Base-by-base conservation (phyloP, 1,140 invertebrate genomes). In the Saccostrea echinata region DNA sequence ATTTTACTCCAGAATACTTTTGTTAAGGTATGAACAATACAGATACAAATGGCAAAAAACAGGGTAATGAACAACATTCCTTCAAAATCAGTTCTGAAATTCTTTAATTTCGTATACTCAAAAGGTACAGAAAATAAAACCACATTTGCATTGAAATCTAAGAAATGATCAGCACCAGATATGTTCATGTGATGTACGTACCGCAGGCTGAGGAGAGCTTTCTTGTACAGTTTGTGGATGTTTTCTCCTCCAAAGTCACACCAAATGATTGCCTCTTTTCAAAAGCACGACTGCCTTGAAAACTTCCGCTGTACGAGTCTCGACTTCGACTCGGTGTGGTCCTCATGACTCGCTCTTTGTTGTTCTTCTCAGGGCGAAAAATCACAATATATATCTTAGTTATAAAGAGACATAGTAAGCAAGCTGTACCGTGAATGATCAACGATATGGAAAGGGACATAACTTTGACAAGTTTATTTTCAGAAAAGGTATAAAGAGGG, bases 381-480 rank as follows among this genome's bases (percentile, higher is more conserved):
- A 89, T 93, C 3, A 97, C 95, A 61, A 97, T 95, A 85, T 92
- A 93, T 12, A 93, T 53, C 52, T 92, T 92, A 9, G 92, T 90
- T 30, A 92, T 61, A 57, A 91, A 93, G 12, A 93, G 68, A 55
- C 90, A 91, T 0, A 85, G 24, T 24, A 92, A 57, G 43, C 82
- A 90, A 13, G 92, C 89, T 0, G 86, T 81, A 3, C 90, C 87
- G 84, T 92, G 92, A 51, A 92, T 68, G 21, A 91, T 57, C 81
- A 93, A 30, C 3, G 92, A 88, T 16, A 91, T 30, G 16, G 87
- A 86, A 2, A 93, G 84, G 12, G 89, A 89, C 51, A 92, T 76
- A 3, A 90, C 81, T 81, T 90, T 81, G 18, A 90, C 84, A 33
- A 55, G 88, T 43, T 90, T 86, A 35, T 86, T 90, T 6, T 84